Evolutionary conservation across 2,113 vertebrate genomes (phyloP), one percentile per base, ranked within the genome.

Genomic region (Aegithalos caudatus): DNA sequence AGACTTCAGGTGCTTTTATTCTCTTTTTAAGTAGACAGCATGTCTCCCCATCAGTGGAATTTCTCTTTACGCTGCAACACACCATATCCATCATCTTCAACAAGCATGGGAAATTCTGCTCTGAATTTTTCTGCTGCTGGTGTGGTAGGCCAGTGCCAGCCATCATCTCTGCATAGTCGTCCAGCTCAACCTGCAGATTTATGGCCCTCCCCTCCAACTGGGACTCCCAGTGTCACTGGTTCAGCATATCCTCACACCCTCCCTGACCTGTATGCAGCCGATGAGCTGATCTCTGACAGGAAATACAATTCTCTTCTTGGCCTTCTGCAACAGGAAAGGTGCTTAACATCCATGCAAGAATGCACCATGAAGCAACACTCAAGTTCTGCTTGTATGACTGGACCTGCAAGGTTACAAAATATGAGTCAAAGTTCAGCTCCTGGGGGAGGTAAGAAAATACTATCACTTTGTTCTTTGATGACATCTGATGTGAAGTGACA

Each of bases 271-370:
- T 94, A 96, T 12, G 42, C 37, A 40, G 88, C 42, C 2, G 91
- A 96, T 31, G 97, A 95, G 7, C 73, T 88, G 3, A 89, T 80
- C 31, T 80, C 96, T 38, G 98, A 98, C 70, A 98, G 98, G 80
- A 98, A 98, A 84, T 98, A 98, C 57, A 97, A 97, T 29, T 98
- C 99, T 66, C 95, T 99, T 33, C 98, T 99, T 79, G 98, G 98
- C 86, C 97, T 99, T 18, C 96, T 99, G 91, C 98, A 99, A 38
- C 98, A 96, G 45, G 99, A 99, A 73, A 97, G 96, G 33, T 95
- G 97, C 24, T 92, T 98, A 22, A 82, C 96, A 47, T 93, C 97
- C 58, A 93, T 95, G 93, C 94, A 98, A 82, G 97, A 98, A 88
- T 96, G 97, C 65, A 40, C 94, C 50, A 19, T 85, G 67, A 99